Evolutionary conservation across 2,888 invertebrate species (phyloP), one percentile per base, ranked within the genome.

Genomic region (Ormyrus thymus): DNA sequence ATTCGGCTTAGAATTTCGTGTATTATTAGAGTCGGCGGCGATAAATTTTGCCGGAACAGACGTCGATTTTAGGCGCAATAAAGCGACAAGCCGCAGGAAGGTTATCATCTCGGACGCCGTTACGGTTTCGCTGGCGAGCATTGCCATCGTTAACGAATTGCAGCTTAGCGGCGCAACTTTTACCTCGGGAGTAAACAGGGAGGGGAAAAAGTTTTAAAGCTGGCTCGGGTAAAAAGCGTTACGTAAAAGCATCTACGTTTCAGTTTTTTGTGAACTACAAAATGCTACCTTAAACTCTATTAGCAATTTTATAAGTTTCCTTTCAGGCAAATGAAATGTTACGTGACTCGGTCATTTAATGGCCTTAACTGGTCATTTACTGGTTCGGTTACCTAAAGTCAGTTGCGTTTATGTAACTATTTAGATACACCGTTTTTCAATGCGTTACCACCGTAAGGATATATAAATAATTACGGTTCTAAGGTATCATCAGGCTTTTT

Each of bases 301-400:
- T 58, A 53, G 51, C 4, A 66, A 58, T 78, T 66, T 56, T 73
- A 78, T 73, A 73, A 78, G 62, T 55, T 73, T 73, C 61, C 50
- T 61, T 78, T 73, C 53, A 48, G n/a, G 55, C 43, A 78, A 78
- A 78, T 70, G 15, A 78, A 78, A 51, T 13, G 69, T 78, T 78
- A 78, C 74, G 64, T 70, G 78, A 78, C 64, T 62, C 7, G 46
- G 43, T 9, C 65, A 53, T 71, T 78, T 74, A 69, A 58, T 58
- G 59, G 51, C 45, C 15, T 70, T 48, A 68, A 69, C 62, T 58
- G 45, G 64, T 51, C 51, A 53, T 74, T 78, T 64, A 53, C 58
- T 55, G 46, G 56, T 62, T 72, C 58, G 58, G 10, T 45, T 68
- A 55, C 53, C 53, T 72, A 55, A 6, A 65, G 43, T 61, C 55